phyloP scores from a whole-genome alignment of 2,888 invertebrate genomes.

The Charanyca ferruginea region DNA sequence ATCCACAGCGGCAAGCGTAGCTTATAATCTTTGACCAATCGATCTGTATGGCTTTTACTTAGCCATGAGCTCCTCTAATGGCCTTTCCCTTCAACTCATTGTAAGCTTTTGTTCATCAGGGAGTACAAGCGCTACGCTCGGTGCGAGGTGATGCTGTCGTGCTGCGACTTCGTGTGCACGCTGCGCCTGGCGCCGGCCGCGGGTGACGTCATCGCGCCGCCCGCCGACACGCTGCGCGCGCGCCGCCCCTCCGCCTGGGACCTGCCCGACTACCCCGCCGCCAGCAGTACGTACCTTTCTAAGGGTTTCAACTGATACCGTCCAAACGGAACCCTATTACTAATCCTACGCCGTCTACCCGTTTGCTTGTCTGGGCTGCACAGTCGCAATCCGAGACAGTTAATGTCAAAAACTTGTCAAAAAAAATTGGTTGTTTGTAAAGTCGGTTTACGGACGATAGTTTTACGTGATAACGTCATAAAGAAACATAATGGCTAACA shows the following conservation, averaged over 20 bases:
- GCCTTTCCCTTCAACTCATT: background rate
- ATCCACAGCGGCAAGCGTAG: too few relatives aligned
- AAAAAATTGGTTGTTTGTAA: too few relatives aligned
- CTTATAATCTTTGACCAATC: too few relatives aligned
- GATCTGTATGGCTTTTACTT: too few relatives aligned
- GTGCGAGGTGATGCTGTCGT: constrained; percentile 86
- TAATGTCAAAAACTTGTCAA: too few relatives aligned
- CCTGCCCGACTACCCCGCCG: constrained; percentile 70
- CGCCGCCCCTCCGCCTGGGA: constrained; percentile 84
- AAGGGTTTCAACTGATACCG: background rate
- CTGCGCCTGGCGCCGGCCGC: constrained; percentile 70
- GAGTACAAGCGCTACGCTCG: constrained; percentile 78
- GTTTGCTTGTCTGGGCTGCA: too few relatives aligned
- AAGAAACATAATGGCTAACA: too few relatives aligned
- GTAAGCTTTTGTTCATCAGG: constrained; percentile 61
- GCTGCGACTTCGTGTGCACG: constrained; percentile 90
- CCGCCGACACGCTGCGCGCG: constrained; percentile 79
- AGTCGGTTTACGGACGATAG: too few relatives aligned
- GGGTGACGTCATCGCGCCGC: constrained; percentile 72
- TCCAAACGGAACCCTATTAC: background rate
- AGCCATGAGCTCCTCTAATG: too few relatives aligned
- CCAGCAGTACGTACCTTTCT: constrained; percentile 32
- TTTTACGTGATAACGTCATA: too few relatives aligned
- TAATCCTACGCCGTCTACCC: background rate
- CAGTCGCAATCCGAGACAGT: too few relatives aligned